A percentile compares a stretch with the other conserved stretches of the same genome.
phyloP scores from a whole-genome alignment of 2,113 vertebrate genomes.

The Platycercus adscitus region DNA sequence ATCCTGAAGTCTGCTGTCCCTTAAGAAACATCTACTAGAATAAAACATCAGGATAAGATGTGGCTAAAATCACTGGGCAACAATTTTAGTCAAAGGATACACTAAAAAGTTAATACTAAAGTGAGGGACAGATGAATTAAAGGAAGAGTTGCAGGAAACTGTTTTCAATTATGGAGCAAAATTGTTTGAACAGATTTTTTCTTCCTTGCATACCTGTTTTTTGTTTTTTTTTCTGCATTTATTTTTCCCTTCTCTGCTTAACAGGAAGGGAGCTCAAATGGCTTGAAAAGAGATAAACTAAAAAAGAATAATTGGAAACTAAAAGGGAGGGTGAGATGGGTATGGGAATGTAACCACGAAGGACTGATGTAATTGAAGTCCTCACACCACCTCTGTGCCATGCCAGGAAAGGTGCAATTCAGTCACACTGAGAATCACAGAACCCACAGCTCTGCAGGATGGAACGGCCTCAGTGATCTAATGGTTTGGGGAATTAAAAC shows the following conservation, averaged over 20 bases:
- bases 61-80: background rate
- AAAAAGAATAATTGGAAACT: background rate
- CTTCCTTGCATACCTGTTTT: background rate
- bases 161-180: background rate
- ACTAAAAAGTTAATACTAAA: background rate
- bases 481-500: background rate
- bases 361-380: background rate
- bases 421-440: accelerated
- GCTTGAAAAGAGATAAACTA: background rate
- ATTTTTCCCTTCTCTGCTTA: background rate
- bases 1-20: background rate
- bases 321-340: background rate
- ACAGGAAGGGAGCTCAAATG: background rate
- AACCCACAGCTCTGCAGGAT: accelerated
- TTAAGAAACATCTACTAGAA: background rate
- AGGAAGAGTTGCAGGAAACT: background rate
- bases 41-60: background rate
- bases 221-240: background rate
- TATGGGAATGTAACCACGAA: background rate
- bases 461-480: background rate
- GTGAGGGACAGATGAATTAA: background rate
- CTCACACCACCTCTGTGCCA: background rate
- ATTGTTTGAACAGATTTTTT: background rate
- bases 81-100: background rate
- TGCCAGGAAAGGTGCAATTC: background rate